These are phyloP conservation scores for Melikaiella ostensackeni DNA, from an alignment of 2,888 invertebrate genomes.

Conservation along the genomic window DNA sequence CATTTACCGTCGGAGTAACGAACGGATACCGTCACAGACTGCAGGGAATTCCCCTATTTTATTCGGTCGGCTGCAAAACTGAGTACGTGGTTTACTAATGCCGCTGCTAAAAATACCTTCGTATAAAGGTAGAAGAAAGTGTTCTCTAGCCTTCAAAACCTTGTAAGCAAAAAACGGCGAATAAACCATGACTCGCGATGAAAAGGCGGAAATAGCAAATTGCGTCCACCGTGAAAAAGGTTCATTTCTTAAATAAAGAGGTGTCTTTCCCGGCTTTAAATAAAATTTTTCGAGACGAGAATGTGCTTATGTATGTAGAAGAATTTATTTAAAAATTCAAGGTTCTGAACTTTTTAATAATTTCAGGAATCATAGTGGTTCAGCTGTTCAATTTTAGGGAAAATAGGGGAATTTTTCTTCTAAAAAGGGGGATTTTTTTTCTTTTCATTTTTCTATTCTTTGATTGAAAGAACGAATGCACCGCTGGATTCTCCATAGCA, in stretches of 20 bases:
- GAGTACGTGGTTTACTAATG: not conserved
- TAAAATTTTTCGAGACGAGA: not conserved
- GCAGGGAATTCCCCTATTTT: conserved; percentile 31
- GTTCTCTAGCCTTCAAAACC: conserved; percentile 21
- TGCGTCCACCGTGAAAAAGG: not conserved
- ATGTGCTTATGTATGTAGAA: not conserved
- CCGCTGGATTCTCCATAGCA: too few species aligned
- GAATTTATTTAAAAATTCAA: too few species aligned
- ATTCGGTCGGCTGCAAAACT: conserved; percentile 25
- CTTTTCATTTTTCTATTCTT: too few species aligned
- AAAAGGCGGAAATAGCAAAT: conserved; percentile 17
- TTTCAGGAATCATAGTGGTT: too few species aligned
- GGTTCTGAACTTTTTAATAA: too few species aligned
- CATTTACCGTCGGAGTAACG: conserved; percentile 7
- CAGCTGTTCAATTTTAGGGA: too few species aligned
- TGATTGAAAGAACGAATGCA: too few species aligned
- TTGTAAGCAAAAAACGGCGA: not conserved
- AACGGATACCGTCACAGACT: conserved; percentile 20
- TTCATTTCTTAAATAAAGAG: not conserved
- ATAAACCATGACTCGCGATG: not conserved
- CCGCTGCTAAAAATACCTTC: conserved; percentile 1
- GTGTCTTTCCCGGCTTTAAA: not conserved
- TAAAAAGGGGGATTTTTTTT: too few species aligned
- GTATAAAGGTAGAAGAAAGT: conserved; percentile 25
- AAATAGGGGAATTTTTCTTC: too few species aligned